These are phyloP conservation scores for Calycopis cecrops DNA, from an alignment of 1,140 invertebrate species.

Conservation along the genomic window DNA sequence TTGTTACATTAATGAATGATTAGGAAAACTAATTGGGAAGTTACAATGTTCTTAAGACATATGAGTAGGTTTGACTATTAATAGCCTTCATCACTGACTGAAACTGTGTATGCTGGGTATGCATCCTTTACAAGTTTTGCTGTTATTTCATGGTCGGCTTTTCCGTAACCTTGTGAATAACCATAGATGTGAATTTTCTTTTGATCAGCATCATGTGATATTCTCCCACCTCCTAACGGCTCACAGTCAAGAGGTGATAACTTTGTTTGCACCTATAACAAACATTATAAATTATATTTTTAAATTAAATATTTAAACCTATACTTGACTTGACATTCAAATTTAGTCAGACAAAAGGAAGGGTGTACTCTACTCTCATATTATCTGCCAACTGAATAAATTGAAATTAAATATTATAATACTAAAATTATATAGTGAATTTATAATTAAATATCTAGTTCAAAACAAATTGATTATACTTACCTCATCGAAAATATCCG, in stretches of 20 bases:
- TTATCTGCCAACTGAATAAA: too few relatives aligned
- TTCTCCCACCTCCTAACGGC: conserved; percentile 90
- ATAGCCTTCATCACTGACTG: conserved; percentile 89
- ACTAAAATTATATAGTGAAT: too few relatives aligned
- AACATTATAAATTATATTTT: conserved; percentile 6
- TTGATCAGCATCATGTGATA: conserved; percentile 82
- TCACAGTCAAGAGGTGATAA: conserved; percentile 78
- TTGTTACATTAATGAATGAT: too few relatives aligned
- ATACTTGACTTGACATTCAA: too few relatives aligned
- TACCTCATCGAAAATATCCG: conserved; percentile 72
- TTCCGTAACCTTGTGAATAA: conserved; percentile 91
- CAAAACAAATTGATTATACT: neutral
- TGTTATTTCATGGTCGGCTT: conserved; percentile 87
- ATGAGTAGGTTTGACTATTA: too few relatives aligned
- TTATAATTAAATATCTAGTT: neutral
- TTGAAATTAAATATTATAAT: too few relatives aligned
- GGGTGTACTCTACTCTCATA: too few relatives aligned
- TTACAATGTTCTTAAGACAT: too few relatives aligned
- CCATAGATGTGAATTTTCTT: conserved; percentile 90
- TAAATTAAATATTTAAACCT: neutral
- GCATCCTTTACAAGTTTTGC: conserved; percentile 84
- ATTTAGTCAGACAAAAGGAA: too few relatives aligned
- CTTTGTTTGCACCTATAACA: conserved; percentile 55
- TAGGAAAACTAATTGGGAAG: too few relatives aligned
- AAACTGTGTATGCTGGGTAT: conserved; percentile 85